Evolutionary conservation across 1,140 invertebrate species (phyloP).

Genomic region (Heliconius hewitsoni): DNA sequence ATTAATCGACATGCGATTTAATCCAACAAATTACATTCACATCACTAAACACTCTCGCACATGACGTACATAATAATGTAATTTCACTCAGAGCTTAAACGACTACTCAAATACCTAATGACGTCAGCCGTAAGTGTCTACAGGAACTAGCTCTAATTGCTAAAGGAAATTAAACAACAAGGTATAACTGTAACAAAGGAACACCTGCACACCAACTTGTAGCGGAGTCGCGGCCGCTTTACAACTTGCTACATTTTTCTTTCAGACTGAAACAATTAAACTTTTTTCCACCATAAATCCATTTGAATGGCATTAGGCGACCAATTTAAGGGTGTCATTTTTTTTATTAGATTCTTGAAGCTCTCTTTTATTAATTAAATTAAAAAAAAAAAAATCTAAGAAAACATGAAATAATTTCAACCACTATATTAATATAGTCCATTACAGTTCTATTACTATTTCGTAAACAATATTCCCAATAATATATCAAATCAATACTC

Average conservation of each 20-base stretch:
- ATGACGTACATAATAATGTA: background rate
- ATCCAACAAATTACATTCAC: background rate
- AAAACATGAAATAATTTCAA: background rate
- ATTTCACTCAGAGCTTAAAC: background rate
- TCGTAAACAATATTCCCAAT: background rate
- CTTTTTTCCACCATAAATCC: background rate
- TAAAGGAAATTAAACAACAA: constrained; percentile 6
- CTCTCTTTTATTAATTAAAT: background rate
- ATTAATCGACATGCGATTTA: background rate
- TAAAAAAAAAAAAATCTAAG: background rate
- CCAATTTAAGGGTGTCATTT: background rate
- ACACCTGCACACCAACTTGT: constrained; percentile 19
- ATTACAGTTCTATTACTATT: background rate
- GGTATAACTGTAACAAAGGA: background rate
- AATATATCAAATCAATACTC: background rate
- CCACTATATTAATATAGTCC: too few species aligned
- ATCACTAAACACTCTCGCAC: background rate
- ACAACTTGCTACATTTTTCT: constrained; percentile 20
- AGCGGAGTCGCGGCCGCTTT: background rate
- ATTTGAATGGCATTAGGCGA: background rate
- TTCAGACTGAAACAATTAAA: constrained; percentile 19
- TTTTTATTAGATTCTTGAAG: background rate
- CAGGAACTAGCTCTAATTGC: constrained; percentile 3
- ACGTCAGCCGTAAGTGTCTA: constrained; percentile 2
- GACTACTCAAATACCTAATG: background rate